phyloP scores from a whole-genome alignment of 1,140 invertebrate species.

The Lepidurus apus region DNA sequence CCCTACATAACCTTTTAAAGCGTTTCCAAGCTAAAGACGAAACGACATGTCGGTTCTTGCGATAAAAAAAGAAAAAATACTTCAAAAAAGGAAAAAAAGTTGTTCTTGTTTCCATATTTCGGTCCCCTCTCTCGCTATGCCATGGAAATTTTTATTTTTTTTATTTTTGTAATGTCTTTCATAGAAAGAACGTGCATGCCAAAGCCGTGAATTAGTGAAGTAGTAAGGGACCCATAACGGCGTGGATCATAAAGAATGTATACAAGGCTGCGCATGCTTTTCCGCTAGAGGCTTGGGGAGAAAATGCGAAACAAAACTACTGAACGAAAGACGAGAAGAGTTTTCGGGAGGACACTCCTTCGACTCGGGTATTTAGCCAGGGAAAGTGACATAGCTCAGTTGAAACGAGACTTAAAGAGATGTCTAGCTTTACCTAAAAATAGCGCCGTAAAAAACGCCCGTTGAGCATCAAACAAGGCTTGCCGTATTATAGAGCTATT shows the following conservation, averaged over 20 bases:
- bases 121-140: no score
- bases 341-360: not conserved
- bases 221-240: slow-evolving; percentile 1
- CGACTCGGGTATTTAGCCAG: not conserved
- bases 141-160: no score
- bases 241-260: not conserved
- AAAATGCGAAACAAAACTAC: not conserved
- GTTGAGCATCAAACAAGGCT: not conserved
- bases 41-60: not conserved
- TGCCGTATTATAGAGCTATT: slow-evolving; percentile 5
- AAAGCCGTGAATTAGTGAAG: slow-evolving; percentile 2
- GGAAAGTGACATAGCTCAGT: not conserved
- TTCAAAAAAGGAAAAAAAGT: not conserved
- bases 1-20: not conserved
- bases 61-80: not conserved
- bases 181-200: not conserved
- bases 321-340: not conserved
- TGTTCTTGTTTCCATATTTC: no score
- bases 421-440: slow-evolving; percentile 3
- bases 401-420: not conserved
- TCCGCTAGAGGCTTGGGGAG: not conserved
- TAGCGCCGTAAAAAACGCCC: not conserved
- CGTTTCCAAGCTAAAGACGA: not conserved
- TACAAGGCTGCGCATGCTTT: not conserved
- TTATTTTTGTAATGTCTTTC: no score